Evolutionary conservation across 2,113 vertebrate genomes (phyloP).

Genomic region (Lota lota): DNA sequence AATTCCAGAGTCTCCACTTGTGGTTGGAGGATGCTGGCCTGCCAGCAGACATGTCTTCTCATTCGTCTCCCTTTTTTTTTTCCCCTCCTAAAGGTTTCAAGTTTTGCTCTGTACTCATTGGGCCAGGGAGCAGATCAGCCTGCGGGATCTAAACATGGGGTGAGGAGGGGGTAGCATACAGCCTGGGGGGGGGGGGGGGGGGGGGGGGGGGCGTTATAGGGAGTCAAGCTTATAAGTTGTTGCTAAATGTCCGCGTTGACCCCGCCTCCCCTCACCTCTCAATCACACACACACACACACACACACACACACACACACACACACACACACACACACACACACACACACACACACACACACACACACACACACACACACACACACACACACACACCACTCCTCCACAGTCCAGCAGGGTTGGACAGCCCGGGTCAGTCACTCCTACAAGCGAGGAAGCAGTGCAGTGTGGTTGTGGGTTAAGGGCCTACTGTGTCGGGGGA

Average conservation of each 20-base stretch:
- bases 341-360: too few species aligned
- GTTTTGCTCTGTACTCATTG: slow-evolving; percentile 48
- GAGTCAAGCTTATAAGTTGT: slow-evolving; percentile 15
- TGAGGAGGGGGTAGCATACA: slow-evolving; percentile 12
- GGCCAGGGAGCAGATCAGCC: slow-evolving; percentile 41
- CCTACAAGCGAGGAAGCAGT: too few species aligned
- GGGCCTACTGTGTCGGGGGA: too few species aligned
- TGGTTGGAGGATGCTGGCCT: slow-evolving; percentile 46
- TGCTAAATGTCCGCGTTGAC: slow-evolving; percentile 15
- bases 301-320: too few species aligned
- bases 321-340: too few species aligned
- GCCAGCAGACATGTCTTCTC: slow-evolving; percentile 45
- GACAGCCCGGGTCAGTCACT: too few species aligned
- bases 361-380: too few species aligned
- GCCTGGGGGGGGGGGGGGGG: neutral
- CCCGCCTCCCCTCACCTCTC: slow-evolving; percentile 27
- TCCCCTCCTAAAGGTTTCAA: slow-evolving; percentile 44
- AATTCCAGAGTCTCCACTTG: slow-evolving; percentile 55
- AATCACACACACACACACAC: slow-evolving; percentile 4
- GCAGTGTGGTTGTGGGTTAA: too few species aligned
- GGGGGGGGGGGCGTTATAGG: neutral
- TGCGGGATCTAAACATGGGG: slow-evolving; percentile 12
- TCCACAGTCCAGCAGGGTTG: too few species aligned
- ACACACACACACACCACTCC: too few species aligned
- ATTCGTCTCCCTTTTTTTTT: too few species aligned